A percentile compares a stretch with the other conserved stretches of the same genome.
Evolutionary conservation across 1,140 invertebrate species (phyloP).

Genomic region (Physella acuta): DNA sequence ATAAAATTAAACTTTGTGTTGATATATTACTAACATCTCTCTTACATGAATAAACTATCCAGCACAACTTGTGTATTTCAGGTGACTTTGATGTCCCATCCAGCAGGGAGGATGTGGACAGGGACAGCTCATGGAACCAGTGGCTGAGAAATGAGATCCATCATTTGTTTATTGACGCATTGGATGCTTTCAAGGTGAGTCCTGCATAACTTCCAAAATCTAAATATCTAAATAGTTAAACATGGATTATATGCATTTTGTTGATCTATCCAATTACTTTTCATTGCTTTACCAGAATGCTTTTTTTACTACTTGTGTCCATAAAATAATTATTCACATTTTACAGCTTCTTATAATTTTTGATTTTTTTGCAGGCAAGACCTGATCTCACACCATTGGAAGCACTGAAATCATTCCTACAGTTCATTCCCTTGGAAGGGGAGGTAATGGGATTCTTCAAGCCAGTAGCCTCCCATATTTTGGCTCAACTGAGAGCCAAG

Average conservation of each 20-base stretch:
- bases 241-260: too few species aligned
- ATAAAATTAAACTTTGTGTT: too few species aligned
- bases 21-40: too few species aligned
- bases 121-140: constrained; percentile 59
- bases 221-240: too few species aligned
- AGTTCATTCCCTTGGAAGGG: constrained; percentile 57
- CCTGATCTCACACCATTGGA: constrained; percentile 42
- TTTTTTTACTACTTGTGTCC: too few species aligned
- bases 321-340: too few species aligned
- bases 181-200: constrained; percentile 53
- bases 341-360: too few species aligned
- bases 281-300: too few species aligned
- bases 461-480: constrained; percentile 53
- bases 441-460: constrained; percentile 58
- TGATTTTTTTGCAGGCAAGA: constrained; percentile 47
- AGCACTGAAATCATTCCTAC: constrained; percentile 49
- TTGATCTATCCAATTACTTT: too few species aligned
- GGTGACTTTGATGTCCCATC: constrained; percentile 60
- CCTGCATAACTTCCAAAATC: background rate
- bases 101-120: constrained; percentile 57
- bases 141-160: constrained; percentile 57
- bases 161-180: constrained; percentile 52
- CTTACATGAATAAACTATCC: too few species aligned
- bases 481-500: constrained; percentile 46
- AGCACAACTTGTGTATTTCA: constrained; percentile 28